phyloP scores from a whole-genome alignment of 2,888 invertebrate species.

The Pyrgus malvae region DNA sequence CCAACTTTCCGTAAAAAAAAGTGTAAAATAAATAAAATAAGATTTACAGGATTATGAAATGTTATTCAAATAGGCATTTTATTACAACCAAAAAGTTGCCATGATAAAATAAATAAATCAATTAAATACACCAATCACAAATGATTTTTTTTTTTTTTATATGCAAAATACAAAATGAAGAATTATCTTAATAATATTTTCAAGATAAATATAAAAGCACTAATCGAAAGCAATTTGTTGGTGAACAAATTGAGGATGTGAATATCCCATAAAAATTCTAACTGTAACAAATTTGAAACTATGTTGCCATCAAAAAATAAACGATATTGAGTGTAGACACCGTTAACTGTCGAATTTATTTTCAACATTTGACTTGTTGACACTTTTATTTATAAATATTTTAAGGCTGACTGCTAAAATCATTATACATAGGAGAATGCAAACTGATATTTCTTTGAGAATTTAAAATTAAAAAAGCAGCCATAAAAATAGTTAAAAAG shows the following conservation, averaged over 20 bases:
- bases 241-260: background rate
- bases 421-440: constrained; percentile 46
- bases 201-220: background rate
- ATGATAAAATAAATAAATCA: no score
- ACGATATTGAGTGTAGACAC: constrained; percentile 65
- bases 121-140: no score
- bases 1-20: no score
- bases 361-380: constrained; percentile 63
- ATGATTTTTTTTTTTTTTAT: no score
- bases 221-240: constrained; percentile 6
- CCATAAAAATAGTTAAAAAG: constrained; percentile 37
- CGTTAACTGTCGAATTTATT: constrained; percentile 69
- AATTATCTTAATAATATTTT: no score
- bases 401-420: constrained; percentile 31
- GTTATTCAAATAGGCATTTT: no score
- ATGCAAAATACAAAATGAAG: no score
- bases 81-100: no score
- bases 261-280: constrained; percentile 5
- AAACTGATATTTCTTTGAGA: constrained; percentile 34
- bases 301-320: constrained; percentile 58
- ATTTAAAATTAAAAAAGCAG: constrained; percentile 45
- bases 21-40: no score
- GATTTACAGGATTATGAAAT: no score
- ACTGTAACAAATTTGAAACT: constrained; percentile 50
- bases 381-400: constrained; percentile 52